Base-by-base conservation (phyloP, 35 echinoderm and acorn worm genomes). In the Apostichopus japonicus region DNA sequence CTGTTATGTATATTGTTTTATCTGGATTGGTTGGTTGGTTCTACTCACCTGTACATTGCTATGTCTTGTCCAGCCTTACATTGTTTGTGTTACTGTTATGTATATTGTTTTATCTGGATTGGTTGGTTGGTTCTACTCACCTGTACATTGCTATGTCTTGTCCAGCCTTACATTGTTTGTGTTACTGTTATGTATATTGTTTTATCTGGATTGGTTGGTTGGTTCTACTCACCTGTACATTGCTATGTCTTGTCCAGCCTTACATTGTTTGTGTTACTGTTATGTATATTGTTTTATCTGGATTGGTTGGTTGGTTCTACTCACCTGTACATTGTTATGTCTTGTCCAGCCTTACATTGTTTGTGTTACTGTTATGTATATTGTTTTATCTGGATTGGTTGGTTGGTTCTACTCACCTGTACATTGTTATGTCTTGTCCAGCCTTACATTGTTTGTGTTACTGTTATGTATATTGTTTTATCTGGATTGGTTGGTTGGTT, bases 291-390 rank as follows among this genome's bases (percentile, higher is more conserved):
- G 33, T 44, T 44, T 44, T 0, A 44, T 44, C 33, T 44, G 33
- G 33, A 44, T 44, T 44, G 33, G 33, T 44, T 44, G 2, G 33
- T 44, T 44, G 33, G 33, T 44, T 44, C 33, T 44, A 92, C 93
- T 67, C 79, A 98, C 97, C 94, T 99, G 94, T 95, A 99, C 56
- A 95, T 95, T 83, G 81, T 80, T 15, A 96, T 95, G 13, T 79
- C 77, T n/a, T n/a, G n/a, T n/a, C n/a, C n/a, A n/a, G 78, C 16
- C 10, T 19, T 13, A 13, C 33, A 80, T 14, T 24, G 14, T 22
- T 75, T 84, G 88, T 22, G 5, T 83, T 23, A 82, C 23, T 77
- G 5, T 23, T 78, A 44, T 4, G 33, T 44, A 44, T 44, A 44
- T 44, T 44, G 33, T 44, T 44, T 44, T 0, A 44, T 44, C 33